Evolutionary conservation across 2,797 vertebrate species (phyloP).

Genomic region (Smutsia gigantea): DNA sequence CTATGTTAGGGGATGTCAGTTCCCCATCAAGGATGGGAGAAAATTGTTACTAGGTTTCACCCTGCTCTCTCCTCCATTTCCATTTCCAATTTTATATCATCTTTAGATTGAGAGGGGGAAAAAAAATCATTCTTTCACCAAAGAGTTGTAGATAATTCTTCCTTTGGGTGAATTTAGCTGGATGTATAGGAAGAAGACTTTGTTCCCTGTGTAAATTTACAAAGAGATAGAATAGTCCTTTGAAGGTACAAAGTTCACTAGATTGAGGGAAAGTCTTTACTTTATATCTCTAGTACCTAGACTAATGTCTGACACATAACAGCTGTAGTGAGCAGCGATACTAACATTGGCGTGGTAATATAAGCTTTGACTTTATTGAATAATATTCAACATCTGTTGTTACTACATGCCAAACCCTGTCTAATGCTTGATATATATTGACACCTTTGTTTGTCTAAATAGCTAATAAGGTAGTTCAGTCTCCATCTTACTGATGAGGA

Average conservation of each 20-base stretch:
- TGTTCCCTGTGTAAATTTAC: background rate
- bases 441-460: constrained; percentile 21
- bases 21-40: background rate
- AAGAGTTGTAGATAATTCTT: background rate
- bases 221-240: background rate
- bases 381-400: background rate
- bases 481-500: background rate
- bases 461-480: background rate
- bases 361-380: background rate
- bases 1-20: background rate
- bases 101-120: background rate
- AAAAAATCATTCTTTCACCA: background rate
- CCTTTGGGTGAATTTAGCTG: background rate
- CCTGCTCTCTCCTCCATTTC: background rate
- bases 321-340: background rate
- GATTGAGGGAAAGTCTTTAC: background rate
- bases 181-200: background rate
- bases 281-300: background rate
- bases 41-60: background rate
- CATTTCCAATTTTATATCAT: background rate
- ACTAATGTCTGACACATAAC: background rate
- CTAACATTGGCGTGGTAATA: background rate
- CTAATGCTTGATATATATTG: background rate
- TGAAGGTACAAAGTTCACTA: background rate
- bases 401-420: background rate